Evolutionary conservation across 2,888 invertebrate genomes (phyloP).

Genomic region (Autographa gamma): DNA sequence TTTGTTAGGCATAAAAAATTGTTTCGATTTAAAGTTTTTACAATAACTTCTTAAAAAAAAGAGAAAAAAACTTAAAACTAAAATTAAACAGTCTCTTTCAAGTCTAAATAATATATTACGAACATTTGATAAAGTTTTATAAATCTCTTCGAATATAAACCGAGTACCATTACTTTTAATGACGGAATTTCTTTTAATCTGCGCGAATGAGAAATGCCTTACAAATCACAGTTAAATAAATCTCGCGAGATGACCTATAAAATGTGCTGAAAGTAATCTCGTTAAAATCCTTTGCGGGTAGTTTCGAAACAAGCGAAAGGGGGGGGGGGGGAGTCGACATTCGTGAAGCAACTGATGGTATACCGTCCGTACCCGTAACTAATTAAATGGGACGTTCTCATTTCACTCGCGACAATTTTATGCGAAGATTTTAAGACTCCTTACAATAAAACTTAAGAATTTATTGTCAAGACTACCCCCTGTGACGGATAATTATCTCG

Average conservation of each 20-base stretch:
- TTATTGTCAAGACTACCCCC: constrained; percentile 75
- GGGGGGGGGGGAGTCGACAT: constrained; percentile 46
- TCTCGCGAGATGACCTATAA: constrained; percentile 85
- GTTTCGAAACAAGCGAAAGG: constrained; percentile 75
- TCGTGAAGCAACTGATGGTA: constrained; percentile 67
- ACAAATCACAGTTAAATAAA: constrained; percentile 83
- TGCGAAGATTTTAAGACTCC: constrained; percentile 77
- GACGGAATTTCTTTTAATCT: constrained; percentile 81
- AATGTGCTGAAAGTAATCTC: constrained; percentile 81
- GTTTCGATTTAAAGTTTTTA: background rate
- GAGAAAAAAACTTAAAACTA: constrained; percentile 40
- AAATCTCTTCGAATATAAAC: constrained; percentile 75
- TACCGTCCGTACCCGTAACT: constrained; percentile 72
- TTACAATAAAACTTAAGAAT: constrained; percentile 78
- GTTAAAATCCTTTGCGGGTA: constrained; percentile 85
- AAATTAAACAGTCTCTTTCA: constrained; percentile 59
- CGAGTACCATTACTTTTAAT: constrained; percentile 78
- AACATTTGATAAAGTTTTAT: constrained; percentile 68
- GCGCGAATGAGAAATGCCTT: constrained; percentile 77
- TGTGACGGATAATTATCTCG: constrained; percentile 77
- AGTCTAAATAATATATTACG: constrained; percentile 60
- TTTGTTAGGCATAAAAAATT: too few species aligned
- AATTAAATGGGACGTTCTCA: constrained; percentile 83
- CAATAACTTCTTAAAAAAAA: background rate
- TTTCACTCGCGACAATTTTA: constrained; percentile 82